Conservation (phyloP, 1,140 invertebrate genomes). For the Lucilia cuprina region DNA sequence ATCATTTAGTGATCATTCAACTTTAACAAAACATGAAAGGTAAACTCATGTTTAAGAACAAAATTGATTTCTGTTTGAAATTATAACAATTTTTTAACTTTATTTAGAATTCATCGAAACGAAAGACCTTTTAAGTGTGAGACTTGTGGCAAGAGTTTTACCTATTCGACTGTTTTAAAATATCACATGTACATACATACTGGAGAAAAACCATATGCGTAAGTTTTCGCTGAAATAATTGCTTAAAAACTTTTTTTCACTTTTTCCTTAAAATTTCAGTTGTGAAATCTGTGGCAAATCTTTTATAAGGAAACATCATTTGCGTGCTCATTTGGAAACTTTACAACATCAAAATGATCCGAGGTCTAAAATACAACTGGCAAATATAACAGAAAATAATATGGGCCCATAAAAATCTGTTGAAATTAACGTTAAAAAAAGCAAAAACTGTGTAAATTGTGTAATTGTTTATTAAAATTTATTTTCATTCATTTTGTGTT, state of each 20-base stretch:
- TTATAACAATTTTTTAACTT: not conserved
- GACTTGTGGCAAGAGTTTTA: constrained; percentile 76
- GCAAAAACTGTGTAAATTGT: too few species aligned
- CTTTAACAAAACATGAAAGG: constrained; percentile 68
- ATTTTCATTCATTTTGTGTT: too few species aligned
- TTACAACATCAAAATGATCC: constrained; percentile 56
- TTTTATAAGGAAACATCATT: constrained; percentile 57
- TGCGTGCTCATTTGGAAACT: constrained; percentile 56
- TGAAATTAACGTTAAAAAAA: too few species aligned
- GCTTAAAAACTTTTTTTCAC: not conserved
- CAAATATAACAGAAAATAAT: constrained; percentile 21
- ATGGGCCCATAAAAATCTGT: too few species aligned
- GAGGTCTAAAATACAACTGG: constrained; percentile 37
- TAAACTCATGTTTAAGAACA: constrained; percentile 37
- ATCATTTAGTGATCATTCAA: constrained; percentile 70
- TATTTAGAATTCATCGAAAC: constrained; percentile 73
- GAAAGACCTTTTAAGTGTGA: constrained; percentile 76
- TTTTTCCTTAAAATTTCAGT: constrained; percentile 37
- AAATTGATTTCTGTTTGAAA: not conserved
- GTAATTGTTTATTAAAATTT: too few species aligned
- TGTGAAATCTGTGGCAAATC: constrained; percentile 54
- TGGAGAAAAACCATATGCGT: constrained; percentile 55
- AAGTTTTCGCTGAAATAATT: constrained; percentile 24
- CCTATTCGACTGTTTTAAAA: constrained; percentile 70
- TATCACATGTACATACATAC: constrained; percentile 65